phyloP scores from a whole-genome alignment of 2,113 vertebrate genomes.

The Megaceryle maxima region DNA sequence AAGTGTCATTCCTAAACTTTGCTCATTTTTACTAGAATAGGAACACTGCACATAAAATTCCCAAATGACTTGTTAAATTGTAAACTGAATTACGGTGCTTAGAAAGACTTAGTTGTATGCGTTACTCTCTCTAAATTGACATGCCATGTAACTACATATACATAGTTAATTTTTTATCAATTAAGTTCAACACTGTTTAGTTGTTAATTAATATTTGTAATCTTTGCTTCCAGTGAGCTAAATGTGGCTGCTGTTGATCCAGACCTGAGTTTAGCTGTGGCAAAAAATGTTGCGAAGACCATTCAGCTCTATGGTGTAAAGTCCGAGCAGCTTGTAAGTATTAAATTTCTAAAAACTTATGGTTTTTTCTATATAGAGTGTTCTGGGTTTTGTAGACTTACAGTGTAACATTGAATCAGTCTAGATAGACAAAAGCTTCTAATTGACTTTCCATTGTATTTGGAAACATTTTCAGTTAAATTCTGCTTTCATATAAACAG shows the following conservation, averaged over 20 bases:
- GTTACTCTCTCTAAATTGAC: slow-evolving; percentile 17
- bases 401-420: neutral
- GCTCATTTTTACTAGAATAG: slow-evolving; percentile 53
- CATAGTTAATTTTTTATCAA: neutral
- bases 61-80: slow-evolving; percentile 46
- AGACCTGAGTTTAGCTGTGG: slow-evolving; percentile 87
- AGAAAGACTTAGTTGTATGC: slow-evolving; percentile 22
- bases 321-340: slow-evolving; percentile 94
- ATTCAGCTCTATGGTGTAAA: slow-evolving; percentile 94
- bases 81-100: slow-evolving; percentile 48
- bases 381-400: neutral
- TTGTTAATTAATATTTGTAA: slow-evolving; percentile 6
- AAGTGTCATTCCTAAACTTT: slow-evolving; percentile 64
- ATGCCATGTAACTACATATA: slow-evolving; percentile 5
- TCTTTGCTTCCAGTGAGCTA: slow-evolving; percentile 84
- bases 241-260: slow-evolving; percentile 93
- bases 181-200: neutral
- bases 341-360: neutral
- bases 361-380: neutral
- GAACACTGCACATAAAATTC: slow-evolving; percentile 43
- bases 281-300: slow-evolving; percentile 94
- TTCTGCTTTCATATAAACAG: neutral
- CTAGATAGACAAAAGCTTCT: neutral
- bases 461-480: neutral
- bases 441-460: neutral